These are phyloP conservation scores for Pteruthius melanotis DNA, from an alignment of 2,113 vertebrate species.

Conservation along the genomic window DNA sequence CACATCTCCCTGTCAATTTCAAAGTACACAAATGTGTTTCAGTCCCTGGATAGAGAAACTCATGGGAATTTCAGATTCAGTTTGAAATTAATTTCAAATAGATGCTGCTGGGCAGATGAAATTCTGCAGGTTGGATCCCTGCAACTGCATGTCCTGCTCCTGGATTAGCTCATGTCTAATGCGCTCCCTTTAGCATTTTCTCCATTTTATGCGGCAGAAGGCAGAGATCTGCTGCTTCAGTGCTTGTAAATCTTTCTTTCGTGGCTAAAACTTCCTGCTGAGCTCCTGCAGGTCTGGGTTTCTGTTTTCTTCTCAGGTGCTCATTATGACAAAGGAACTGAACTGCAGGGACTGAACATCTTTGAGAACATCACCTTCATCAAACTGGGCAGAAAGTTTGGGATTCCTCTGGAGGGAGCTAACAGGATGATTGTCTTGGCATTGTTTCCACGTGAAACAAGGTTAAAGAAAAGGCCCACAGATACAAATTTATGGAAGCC, in stretches of 20 bases:
- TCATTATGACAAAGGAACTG: neutral
- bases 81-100: neutral
- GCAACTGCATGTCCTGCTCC: neutral
- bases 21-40: neutral
- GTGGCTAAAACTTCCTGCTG: accelerated
- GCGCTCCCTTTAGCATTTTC: neutral
- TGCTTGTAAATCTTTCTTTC: neutral
- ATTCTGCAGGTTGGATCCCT: neutral
- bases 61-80: neutral
- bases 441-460: neutral
- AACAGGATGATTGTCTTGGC: neutral
- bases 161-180: neutral
- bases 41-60: neutral
- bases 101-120: neutral
- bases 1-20: neutral
- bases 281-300: neutral
- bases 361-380: neutral
- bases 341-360: neutral
- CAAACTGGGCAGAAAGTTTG: neutral
- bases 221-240: neutral
- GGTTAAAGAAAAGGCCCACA: neutral
- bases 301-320: neutral
- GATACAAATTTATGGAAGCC: neutral
- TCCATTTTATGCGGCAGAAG: neutral
- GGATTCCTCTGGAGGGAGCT: neutral